phyloP scores from a whole-genome alignment of 2,113 vertebrate genomes.

The Cryptotis parvus region DNA sequence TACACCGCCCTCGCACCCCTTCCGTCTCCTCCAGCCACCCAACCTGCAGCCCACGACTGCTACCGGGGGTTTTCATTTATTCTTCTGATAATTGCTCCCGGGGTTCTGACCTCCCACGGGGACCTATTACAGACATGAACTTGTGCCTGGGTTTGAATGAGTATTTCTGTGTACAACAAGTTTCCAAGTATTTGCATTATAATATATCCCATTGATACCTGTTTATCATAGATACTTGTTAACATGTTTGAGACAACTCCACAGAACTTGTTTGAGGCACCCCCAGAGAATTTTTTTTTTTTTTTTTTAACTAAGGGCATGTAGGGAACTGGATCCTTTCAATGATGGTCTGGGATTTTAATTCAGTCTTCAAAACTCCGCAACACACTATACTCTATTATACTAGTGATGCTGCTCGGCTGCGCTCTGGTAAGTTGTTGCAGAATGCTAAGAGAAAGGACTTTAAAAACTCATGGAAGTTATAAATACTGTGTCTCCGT shows the following conservation, averaged over 20 bases:
- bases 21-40: fast-evolving
- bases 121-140: not conserved
- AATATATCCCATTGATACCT: not conserved
- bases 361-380: not conserved
- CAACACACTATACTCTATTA: not conserved
- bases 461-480: not conserved
- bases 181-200: not conserved
- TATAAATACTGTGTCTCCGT: not conserved
- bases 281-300: not conserved
- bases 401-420: not conserved
- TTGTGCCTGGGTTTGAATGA: constrained; percentile 2
- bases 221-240: not conserved
- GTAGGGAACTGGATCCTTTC: not conserved
- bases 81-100: not conserved
- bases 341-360: not conserved
- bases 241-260: not conserved
- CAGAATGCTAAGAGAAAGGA: not conserved
- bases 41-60: not conserved
- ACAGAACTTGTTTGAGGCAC: too few relatives aligned
- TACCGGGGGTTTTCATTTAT: not conserved
- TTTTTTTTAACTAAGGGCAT: not conserved
- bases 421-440: not conserved
- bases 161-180: not conserved
- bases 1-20: not conserved
- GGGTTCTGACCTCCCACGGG: not conserved